These are phyloP conservation scores for Caenorhabditis briggsae DNA, from an alignment of 1,140 invertebrate genomes.

Conservation along the genomic window DNA sequence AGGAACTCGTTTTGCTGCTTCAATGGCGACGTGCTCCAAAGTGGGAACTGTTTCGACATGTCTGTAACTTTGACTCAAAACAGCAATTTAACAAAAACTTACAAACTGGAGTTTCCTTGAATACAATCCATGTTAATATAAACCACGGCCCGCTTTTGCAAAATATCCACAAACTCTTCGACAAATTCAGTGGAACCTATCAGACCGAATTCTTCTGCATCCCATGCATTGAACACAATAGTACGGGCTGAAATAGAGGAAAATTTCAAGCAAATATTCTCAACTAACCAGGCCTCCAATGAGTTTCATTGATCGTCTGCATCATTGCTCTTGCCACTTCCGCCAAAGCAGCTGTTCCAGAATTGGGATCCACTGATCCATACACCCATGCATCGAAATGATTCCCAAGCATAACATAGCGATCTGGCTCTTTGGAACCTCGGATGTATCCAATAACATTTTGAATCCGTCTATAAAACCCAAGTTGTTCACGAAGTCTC, in stretches of 20 bases:
- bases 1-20: constrained; percentile 65
- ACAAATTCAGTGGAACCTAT: constrained; percentile 79
- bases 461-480: constrained; percentile 52
- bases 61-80: constrained; percentile 56
- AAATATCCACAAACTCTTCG: constrained; percentile 74
- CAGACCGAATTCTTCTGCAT: constrained; percentile 80
- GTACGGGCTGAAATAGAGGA: constrained; percentile 11
- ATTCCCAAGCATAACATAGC: constrained; percentile 81
- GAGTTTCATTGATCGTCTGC: constrained; percentile 71
- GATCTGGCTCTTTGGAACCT: constrained; percentile 74
- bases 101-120: constrained; percentile 71
- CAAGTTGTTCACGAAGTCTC: no score
- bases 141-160: constrained; percentile 72
- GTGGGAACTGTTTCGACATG: constrained; percentile 71
- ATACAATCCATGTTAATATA: constrained; percentile 76
- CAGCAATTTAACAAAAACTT: background rate
- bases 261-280: background rate
- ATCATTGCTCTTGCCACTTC: constrained; percentile 80
- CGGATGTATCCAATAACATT: constrained; percentile 66
- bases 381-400: constrained; percentile 82
- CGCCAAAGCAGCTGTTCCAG: constrained; percentile 80
- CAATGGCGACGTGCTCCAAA: constrained; percentile 69
- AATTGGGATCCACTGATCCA: constrained; percentile 76
- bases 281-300: constrained; percentile 79
- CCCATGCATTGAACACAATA: constrained; percentile 80